Conservation (phyloP, 1,140 invertebrate genomes). For the Stegodyphus dumicola region DNA sequence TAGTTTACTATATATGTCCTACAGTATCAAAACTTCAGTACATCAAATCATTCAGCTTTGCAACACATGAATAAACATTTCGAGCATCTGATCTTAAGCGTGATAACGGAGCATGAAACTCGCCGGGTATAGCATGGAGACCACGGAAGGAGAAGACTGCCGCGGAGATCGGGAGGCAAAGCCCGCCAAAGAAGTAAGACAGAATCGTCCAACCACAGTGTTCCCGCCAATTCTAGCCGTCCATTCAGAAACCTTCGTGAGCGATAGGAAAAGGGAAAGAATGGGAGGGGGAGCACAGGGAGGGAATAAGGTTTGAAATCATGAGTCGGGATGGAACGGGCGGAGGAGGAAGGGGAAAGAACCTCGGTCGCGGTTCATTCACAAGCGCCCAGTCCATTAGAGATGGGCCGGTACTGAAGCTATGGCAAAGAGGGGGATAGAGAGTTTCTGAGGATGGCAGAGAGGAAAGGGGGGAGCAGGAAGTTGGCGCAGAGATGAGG, state of each 20-base stretch:
- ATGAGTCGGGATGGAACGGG: conserved; percentile 3
- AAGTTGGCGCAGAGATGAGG: not conserved
- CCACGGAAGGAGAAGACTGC: not conserved
- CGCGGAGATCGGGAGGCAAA: conserved; percentile 1
- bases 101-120: no score
- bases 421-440: not conserved
- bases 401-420: not conserved
- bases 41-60: no score
- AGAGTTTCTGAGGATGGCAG: not conserved
- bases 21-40: no score
- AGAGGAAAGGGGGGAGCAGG: not conserved
- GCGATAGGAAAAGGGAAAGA: conserved; percentile 3
- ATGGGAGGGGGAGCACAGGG: conserved; percentile 20
- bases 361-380: conserved; percentile 38
- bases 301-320: not conserved
- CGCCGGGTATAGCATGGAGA: no score
- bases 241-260: conserved; percentile 45
- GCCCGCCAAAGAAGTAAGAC: conserved; percentile 10
- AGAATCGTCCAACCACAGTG: conserved; percentile 21
- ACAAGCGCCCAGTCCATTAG: conserved; percentile 52
- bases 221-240: conserved; percentile 44
- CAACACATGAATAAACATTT: no score
- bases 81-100: no score
- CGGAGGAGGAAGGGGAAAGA: conserved; percentile 13
- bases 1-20: no score